These are phyloP conservation scores for Carollia perspicillata DNA, from an alignment of 2,113 vertebrate species.

Conservation along the genomic window DNA sequence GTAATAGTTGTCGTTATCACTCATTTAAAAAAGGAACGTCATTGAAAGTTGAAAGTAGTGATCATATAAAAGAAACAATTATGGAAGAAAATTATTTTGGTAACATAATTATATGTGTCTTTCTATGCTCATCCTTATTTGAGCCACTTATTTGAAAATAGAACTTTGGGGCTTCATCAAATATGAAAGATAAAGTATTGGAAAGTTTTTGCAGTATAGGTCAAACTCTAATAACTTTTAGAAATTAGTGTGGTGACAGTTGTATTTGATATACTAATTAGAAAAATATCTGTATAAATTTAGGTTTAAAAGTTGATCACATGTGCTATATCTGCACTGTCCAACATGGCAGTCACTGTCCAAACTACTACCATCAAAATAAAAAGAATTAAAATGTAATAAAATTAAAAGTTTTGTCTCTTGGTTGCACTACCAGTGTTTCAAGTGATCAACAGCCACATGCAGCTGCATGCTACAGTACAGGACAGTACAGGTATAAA, in stretches of 20 bases:
- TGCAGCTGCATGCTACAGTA: neutral
- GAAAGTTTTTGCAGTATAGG: neutral
- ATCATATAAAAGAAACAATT: conserved; percentile 55
- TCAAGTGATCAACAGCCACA: neutral
- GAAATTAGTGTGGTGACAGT: neutral
- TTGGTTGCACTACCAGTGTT: neutral
- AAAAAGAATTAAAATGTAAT: neutral
- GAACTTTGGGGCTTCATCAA: neutral
- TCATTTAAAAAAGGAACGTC: conserved; percentile 17
- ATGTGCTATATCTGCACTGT: neutral
- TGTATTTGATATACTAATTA: neutral
- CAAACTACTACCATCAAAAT: neutral
- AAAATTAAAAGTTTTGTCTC: neutral
- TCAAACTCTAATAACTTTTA: conserved; percentile 8
- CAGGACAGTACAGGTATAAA: neutral
- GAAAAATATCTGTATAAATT: neutral
- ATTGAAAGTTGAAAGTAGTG: conserved; percentile 44
- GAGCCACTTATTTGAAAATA: conserved; percentile 45
- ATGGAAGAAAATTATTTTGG: conserved; percentile 52
- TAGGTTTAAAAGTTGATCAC: neutral
- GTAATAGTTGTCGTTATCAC: conserved; percentile 24
- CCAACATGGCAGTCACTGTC: neutral
- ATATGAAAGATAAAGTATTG: neutral
- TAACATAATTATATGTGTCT: conserved; percentile 33
- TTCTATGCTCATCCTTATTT: conserved; percentile 17